A percentile compares a stretch with the other conserved stretches of the same genome.
These are phyloP conservation scores for Furnarius figulus DNA, from an alignment of 2,113 vertebrate genomes.

Conservation along the genomic window DNA sequence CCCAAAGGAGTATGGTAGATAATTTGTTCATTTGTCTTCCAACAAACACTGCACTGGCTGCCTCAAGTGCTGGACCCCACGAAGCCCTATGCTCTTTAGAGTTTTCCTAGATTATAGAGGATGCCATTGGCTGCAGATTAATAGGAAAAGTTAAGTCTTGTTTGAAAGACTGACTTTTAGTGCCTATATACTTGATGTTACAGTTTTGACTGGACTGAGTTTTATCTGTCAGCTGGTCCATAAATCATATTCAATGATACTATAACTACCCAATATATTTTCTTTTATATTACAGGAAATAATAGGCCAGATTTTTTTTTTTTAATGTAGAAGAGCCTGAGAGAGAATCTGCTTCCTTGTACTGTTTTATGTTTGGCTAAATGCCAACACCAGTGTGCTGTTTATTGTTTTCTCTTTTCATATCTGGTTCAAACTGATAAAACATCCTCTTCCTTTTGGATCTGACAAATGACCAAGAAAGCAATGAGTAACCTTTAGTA, in stretches of 20 bases:
- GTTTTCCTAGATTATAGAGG: neutral
- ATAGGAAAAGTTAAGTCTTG: neutral
- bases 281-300: neutral
- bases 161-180: neutral
- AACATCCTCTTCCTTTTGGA: slow-evolving; percentile 64
- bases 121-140: neutral
- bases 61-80: rapidly evolving
- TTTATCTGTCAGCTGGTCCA: neutral
- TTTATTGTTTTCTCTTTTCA: slow-evolving; percentile 44
- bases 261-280: neutral
- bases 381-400: slow-evolving; percentile 34
- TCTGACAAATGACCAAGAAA: neutral
- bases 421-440: slow-evolving; percentile 59
- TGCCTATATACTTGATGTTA: neutral
- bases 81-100: neutral
- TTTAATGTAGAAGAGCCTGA: neutral
- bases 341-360: slow-evolving; percentile 23
- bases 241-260: neutral
- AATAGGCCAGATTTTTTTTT: neutral
- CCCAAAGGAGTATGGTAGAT: neutral
- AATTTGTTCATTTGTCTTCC: neutral
- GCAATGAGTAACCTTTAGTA: neutral
- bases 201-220: neutral
- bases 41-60: neutral
- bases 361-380: slow-evolving; percentile 3